Base-by-base conservation (phyloP, 1,140 invertebrate species). In the Philotrypesis tridentata region DNA sequence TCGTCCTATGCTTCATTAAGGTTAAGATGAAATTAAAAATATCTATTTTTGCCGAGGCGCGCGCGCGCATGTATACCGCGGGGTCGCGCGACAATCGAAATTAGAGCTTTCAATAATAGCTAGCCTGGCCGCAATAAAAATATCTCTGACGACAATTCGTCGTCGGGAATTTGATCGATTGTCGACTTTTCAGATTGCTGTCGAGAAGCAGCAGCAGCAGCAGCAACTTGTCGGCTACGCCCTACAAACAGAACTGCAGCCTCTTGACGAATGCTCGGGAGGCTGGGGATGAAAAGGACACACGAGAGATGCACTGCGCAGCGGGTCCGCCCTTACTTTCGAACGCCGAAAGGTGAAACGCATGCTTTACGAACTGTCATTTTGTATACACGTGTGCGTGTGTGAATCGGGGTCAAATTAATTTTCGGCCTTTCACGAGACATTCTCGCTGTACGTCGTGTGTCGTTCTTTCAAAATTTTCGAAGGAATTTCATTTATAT, bases 81-180 rank as follows among this genome's bases (percentile, higher is more conserved):
- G 55, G 48, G 48, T 7, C 48, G 48, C 21, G 48, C 21, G 48
- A 55, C 48, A 17, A n/a, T 2, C 7, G 7, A 80, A 80, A 80
- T 80, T 80, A 80, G 68, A 72, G 31, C 55, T 80, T 17, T 73
- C 55, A 80, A 80, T 72, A 80, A 80, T 73, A 25, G 71, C 61
- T 8, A 73, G 21, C n/a, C 33, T n/a, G n/a, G 12, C 21, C 23
- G 23, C 33, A 72, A 72, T 73, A 48, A 80, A 80, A 72, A 72
- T 80, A 73, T 73, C 78, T 80, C 17, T 72, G 70, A 43, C 55
- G 43, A 63, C 33, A 72, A 80, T 80, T 72, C 0, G 23, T 12
- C 43, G 4, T 11, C 11, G 55, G 8, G 21, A 6, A 55, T 55
- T 21, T 72, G 25, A 80, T 80, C 78, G 55, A 80, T 80, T 6